These are phyloP conservation scores for Drosophila kepulauana DNA, from an alignment of 1,140 invertebrate species.

Conservation along the genomic window DNA sequence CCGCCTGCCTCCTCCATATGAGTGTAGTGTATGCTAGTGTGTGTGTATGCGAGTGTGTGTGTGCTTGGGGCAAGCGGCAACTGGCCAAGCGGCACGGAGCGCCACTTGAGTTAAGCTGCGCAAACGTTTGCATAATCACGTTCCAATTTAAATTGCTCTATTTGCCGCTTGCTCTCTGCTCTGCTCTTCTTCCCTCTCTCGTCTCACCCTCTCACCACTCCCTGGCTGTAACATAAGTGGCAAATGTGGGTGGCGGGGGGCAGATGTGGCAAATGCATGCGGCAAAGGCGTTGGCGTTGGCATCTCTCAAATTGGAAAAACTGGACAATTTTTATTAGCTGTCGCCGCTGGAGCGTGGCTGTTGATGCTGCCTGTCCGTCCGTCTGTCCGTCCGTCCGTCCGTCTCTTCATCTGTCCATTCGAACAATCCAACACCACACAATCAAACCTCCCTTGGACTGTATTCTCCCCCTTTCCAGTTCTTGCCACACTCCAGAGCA, in stretches of 20 bases:
- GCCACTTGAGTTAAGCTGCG: constrained; percentile 81
- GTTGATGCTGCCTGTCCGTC: constrained; percentile 22
- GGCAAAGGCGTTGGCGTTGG: constrained; percentile 26
- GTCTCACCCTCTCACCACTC: too few species aligned
- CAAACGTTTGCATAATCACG: constrained; percentile 83
- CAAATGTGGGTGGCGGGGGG: neutral
- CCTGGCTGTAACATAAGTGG: neutral
- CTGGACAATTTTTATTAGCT: constrained; percentile 76
- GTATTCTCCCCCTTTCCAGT: neutral
- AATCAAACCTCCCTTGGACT: neutral
- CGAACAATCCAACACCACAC: constrained; percentile 18
- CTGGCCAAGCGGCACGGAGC: constrained; percentile 76
- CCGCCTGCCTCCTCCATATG: constrained; percentile 2
- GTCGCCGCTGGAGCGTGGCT: constrained; percentile 42
- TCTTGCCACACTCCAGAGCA: neutral
- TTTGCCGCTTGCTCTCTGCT: constrained; percentile 53
- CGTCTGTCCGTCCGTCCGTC: neutral
- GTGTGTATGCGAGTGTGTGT: constrained; percentile 1
- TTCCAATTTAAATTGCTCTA: constrained; percentile 83
- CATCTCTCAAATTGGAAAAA: constrained; percentile 70
- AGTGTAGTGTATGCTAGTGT: constrained; percentile 19
- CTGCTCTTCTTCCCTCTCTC: too few species aligned
- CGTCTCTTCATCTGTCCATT: constrained; percentile 10
- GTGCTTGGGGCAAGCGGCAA: constrained; percentile 53
- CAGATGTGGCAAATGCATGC: neutral